Conservation (phyloP, 1,140 invertebrate genomes). For the Fopius arisanus region DNA sequence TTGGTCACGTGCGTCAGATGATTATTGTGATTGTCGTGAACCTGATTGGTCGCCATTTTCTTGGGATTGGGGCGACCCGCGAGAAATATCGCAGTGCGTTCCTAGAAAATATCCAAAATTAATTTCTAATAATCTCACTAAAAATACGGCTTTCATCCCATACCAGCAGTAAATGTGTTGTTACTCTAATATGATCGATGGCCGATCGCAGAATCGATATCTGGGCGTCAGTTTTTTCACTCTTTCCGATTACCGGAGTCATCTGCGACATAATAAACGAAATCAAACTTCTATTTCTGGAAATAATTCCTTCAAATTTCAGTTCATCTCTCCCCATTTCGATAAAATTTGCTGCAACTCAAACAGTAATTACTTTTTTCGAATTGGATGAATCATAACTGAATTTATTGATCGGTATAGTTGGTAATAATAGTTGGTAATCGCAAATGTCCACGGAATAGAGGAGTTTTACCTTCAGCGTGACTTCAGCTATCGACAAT, state of each 20-base stretch:
- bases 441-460: background rate
- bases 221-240: slow-evolving; percentile 36
- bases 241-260: slow-evolving; percentile 38
- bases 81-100: slow-evolving; percentile 66
- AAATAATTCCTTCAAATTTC: too few relatives aligned
- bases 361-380: too few relatives aligned
- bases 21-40: slow-evolving; percentile 61
- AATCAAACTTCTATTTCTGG: background rate
- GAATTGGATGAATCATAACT: too few relatives aligned
- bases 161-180: background rate
- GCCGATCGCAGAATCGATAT: slow-evolving; percentile 36
- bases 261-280: slow-evolving; percentile 42
- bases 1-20: slow-evolving; percentile 60
- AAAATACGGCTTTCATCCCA: too few relatives aligned
- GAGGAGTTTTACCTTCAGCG: slow-evolving; percentile 44
- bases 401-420: too few relatives aligned
- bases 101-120: slow-evolving; percentile 48
- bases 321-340: too few relatives aligned
- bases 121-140: too few relatives aligned
- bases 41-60: slow-evolving; percentile 56
- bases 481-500: slow-evolving; percentile 43
- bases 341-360: too few relatives aligned
- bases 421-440: too few relatives aligned
- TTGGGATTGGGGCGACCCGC: slow-evolving; percentile 67
- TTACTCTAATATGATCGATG: background rate